phyloP scores from a whole-genome alignment of 1,140 invertebrate species.

The Aphidius ervi region DNA sequence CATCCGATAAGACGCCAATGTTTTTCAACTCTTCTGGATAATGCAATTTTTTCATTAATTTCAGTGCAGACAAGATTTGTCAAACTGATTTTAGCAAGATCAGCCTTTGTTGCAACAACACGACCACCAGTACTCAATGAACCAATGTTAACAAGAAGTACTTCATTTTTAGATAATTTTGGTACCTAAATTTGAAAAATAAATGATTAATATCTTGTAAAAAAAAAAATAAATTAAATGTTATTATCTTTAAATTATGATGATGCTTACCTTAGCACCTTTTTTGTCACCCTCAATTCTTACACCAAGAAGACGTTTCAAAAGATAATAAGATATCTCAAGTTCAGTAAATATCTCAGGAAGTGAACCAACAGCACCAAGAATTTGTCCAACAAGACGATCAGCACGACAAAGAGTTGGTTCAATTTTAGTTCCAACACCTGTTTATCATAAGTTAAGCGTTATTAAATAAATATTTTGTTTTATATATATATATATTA shows the following conservation, averaged over 20 bases:
- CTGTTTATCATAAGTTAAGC: slow-evolving; percentile 42
- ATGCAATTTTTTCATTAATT: slow-evolving; percentile 96
- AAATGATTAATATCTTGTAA: neutral
- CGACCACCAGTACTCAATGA: slow-evolving; percentile 96
- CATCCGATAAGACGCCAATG: slow-evolving; percentile 99
- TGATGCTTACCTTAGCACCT: slow-evolving; percentile 79
- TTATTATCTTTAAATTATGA: slow-evolving; percentile 4
- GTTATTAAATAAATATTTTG: slow-evolving; percentile 1
- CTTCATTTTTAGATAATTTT: slow-evolving; percentile 52
- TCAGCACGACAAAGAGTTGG: slow-evolving; percentile 97
- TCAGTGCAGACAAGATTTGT: slow-evolving; percentile 99
- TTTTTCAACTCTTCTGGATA: slow-evolving; percentile 96
- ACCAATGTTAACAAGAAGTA: slow-evolving; percentile 97
- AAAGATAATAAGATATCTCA: slow-evolving; percentile 96
- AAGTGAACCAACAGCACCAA: slow-evolving; percentile 94
- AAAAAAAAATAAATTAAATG: neutral
- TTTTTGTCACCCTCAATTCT: slow-evolving; percentile 99
- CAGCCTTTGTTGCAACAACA: slow-evolving; percentile 92
- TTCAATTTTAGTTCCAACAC: slow-evolving; percentile 99
- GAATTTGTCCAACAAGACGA: slow-evolving; percentile 94
- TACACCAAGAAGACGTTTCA: slow-evolving; percentile 93
- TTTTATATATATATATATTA: neutral
- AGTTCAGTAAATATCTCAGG: slow-evolving; percentile 98
- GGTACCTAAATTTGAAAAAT: slow-evolving; percentile 56
- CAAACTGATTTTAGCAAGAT: slow-evolving; percentile 96